Percentiles rank a stretch among this genome's conserved stretches.
phyloP scores from a whole-genome alignment of 1,140 invertebrate species.

The Contarinia nasturtii region DNA sequence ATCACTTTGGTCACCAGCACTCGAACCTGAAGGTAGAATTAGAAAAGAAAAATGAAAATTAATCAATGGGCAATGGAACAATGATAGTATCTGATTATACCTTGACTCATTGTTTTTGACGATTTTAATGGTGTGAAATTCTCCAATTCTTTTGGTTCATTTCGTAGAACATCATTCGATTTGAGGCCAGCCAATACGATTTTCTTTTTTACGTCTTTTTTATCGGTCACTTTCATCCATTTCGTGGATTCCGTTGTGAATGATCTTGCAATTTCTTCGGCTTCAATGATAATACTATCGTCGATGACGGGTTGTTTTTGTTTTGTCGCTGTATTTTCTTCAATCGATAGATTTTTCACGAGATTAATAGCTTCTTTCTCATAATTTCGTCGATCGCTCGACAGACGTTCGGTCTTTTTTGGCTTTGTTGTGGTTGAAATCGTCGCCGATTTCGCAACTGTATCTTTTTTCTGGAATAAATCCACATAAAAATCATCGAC shows the following conservation, averaged over 20 bases:
- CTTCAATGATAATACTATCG: slow-evolving; percentile 2
- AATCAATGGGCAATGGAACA: not conserved
- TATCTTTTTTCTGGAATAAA: slow-evolving; percentile 9
- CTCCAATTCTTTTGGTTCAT: slow-evolving; percentile 12
- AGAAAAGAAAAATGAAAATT: not conserved
- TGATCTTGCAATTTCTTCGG: slow-evolving; percentile 5
- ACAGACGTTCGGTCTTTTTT: not conserved
- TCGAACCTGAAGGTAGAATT: not conserved
- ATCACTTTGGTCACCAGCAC: not conserved
- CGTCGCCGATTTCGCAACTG: not conserved
- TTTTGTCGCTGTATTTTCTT: slow-evolving; percentile 1
- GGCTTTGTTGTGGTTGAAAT: slow-evolving; percentile 2
- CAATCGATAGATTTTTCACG: slow-evolving; percentile 17
- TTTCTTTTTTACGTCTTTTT: slow-evolving; percentile 16
- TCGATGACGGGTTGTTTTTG: slow-evolving; percentile 6
- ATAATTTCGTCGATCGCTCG: slow-evolving; percentile 11
- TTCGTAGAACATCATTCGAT: slow-evolving; percentile 18
- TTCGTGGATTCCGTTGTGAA: slow-evolving; percentile 9
- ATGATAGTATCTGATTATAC: not conserved
- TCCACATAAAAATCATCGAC: slow-evolving; percentile 23
- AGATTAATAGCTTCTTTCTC: slow-evolving; percentile 18
- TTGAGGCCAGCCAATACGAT: slow-evolving; percentile 17
- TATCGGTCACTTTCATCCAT: slow-evolving; percentile 19
- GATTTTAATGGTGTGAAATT: slow-evolving; percentile 3
- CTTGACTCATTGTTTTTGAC: not conserved